phyloP scores from a whole-genome alignment of 2,888 invertebrate genomes.

The Pantelozetes paolii region DNA sequence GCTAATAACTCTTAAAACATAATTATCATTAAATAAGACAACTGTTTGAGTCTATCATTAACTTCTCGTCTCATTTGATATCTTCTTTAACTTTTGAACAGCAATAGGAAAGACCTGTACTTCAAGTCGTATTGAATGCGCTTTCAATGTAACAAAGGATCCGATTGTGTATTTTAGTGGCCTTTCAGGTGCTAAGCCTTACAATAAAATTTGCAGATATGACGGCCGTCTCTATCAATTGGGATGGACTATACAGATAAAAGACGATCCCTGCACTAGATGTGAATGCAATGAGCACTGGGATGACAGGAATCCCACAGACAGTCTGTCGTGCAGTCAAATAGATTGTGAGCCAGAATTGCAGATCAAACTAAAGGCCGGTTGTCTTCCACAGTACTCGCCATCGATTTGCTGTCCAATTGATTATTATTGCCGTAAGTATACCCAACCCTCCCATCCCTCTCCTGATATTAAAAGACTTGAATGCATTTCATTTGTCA shows the following conservation, averaged over 20 bases:
- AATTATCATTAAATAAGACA: too few relatives aligned
- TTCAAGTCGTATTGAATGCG: slow-evolving; percentile 22
- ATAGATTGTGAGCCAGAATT: slow-evolving; percentile 6
- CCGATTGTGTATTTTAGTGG: background rate
- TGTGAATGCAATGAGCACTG: slow-evolving; percentile 11
- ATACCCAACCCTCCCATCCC: background rate
- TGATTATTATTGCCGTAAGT: slow-evolving; percentile 23
- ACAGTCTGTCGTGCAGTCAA: background rate
- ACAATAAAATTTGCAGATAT: slow-evolving; percentile 12
- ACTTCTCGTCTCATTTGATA: too few relatives aligned
- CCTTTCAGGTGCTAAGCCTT: background rate
- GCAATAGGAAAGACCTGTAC: slow-evolving; percentile 1
- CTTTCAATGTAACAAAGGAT: slow-evolving; percentile 8
- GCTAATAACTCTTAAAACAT: background rate
- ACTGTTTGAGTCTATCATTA: too few relatives aligned
- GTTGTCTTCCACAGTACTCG: slow-evolving; percentile 15
- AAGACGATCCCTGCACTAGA: background rate
- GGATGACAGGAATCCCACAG: slow-evolving; percentile 18
- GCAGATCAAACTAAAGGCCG: background rate
- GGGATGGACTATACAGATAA: background rate
- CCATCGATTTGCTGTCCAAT: background rate
- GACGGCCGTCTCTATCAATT: slow-evolving; percentile 15
- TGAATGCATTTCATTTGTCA: background rate
- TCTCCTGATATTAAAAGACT: background rate
- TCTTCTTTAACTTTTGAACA: too few relatives aligned